Conservation (phyloP, 2,113 vertebrate species). For the Lutjanus erythropterus region DNA sequence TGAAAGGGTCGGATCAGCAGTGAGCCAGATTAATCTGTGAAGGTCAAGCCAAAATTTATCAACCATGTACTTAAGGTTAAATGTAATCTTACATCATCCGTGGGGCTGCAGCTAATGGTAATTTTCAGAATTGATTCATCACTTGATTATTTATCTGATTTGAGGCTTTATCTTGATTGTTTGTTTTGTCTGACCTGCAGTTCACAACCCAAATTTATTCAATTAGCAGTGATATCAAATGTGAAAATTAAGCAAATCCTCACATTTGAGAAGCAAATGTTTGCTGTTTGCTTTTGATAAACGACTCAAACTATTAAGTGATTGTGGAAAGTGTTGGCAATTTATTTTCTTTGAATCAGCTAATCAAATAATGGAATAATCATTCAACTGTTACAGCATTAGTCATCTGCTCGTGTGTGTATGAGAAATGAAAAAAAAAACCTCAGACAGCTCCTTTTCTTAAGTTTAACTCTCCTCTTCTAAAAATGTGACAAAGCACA, state of each 20-base stretch:
- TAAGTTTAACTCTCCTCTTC: conserved; percentile 13
- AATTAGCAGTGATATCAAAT: not conserved
- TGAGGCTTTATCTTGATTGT: not conserved
- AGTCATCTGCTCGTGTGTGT: not conserved
- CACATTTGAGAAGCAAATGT: not conserved
- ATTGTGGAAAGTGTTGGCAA: not conserved
- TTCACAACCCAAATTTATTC: not conserved
- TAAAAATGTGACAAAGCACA: conserved; percentile 37
- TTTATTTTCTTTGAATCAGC: not conserved
- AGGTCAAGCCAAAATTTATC: conserved; percentile 19
- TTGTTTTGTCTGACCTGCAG: not conserved
- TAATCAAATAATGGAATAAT: not conserved
- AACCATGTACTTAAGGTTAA: not conserved
- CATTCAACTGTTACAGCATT: not conserved
- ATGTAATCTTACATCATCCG: not conserved
- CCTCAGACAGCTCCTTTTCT: conserved; percentile 33
- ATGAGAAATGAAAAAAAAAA: too few relatives aligned
- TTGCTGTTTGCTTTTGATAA: not conserved
- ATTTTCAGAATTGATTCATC: not conserved
- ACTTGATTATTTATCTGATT: not conserved
- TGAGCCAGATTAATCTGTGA: not conserved
- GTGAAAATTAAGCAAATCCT: not conserved
- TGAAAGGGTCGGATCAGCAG: conserved; percentile 3
- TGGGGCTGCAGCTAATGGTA: not conserved
- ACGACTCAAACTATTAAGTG: not conserved